Evolutionary conservation across 2,888 invertebrate species (phyloP).

Genomic region (Xestoiulus laeticollis): DNA sequence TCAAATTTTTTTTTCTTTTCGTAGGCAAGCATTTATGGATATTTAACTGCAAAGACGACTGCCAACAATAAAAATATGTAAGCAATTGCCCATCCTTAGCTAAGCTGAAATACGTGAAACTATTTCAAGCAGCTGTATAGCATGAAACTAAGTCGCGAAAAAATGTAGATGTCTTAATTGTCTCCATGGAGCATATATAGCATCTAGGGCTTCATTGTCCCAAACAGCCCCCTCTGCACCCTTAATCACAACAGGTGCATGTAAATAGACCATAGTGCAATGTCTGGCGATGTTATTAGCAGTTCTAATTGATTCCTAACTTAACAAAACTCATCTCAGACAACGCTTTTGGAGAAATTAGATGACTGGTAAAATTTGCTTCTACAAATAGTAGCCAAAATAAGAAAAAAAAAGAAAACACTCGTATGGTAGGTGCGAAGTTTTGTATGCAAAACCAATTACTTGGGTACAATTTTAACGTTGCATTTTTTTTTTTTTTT

Average conservation of each 20-base stretch:
- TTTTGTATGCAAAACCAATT: background rate
- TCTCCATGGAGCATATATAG: background rate
- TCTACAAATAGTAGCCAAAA: background rate
- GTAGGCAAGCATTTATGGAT: background rate
- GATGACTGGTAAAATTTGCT: background rate
- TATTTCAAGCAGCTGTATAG: background rate
- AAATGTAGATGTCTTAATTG: background rate
- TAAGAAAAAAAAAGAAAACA: background rate
- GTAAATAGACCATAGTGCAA: too few relatives aligned
- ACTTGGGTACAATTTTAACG: background rate
- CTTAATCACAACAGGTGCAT: too few relatives aligned
- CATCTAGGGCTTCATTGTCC: background rate
- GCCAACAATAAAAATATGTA: constrained; percentile 13
- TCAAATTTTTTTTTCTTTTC: background rate
- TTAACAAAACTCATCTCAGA: background rate
- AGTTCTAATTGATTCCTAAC: constrained; percentile 14
- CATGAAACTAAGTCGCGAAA: background rate
- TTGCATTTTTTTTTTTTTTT: background rate
- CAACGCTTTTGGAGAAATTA: background rate
- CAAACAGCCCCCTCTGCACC: background rate
- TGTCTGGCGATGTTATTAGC: background rate
- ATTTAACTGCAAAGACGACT: background rate
- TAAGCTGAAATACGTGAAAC: background rate
- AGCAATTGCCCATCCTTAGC: background rate
- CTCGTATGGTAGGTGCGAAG: background rate